Percentiles rank a stretch among this genome's conserved stretches.
phyloP scores from a whole-genome alignment of 2,797 vertebrate genomes.

The Ataeniobius toweri region DNA sequence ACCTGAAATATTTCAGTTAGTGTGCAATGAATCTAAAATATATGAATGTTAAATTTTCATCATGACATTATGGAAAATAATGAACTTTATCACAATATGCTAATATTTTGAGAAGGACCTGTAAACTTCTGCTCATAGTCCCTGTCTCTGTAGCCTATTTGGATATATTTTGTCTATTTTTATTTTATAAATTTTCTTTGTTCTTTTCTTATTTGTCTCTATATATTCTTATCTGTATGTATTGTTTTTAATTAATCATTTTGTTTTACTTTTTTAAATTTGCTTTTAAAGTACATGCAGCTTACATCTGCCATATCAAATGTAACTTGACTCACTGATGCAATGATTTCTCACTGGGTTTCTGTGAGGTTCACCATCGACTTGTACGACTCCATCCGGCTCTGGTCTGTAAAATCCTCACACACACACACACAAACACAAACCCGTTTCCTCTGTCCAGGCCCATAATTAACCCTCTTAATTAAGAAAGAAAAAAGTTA shows the following conservation, averaged over 20 bases:
- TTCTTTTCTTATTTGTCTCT: not conserved
- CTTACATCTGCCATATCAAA: not conserved
- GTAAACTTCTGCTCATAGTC: no score
- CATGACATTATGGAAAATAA: no score
- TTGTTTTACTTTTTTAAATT: not conserved
- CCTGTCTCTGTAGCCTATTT: no score
- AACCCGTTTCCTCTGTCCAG: conserved; percentile 58
- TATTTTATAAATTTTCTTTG: no score
- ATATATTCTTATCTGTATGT: not conserved
- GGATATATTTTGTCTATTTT: no score
- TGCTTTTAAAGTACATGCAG: not conserved
- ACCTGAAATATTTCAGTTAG: no score
- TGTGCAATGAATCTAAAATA: no score
- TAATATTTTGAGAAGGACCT: no score
- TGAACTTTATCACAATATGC: no score
- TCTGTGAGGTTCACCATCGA: conserved; percentile 9
- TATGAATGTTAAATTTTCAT: no score
- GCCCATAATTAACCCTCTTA: conserved; percentile 77
- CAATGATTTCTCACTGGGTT: conserved; percentile 24
- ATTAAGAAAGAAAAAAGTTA: conserved; percentile 77
- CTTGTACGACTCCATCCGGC: not conserved
- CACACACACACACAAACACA: conserved; percentile 12
- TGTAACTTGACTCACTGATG: conserved; percentile 22
- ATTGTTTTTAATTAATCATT: not conserved
- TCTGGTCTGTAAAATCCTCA: not conserved